These are phyloP conservation scores for Drosophila picticornis DNA, from an alignment of 2,888 invertebrate genomes.

Conservation along the genomic window DNA sequence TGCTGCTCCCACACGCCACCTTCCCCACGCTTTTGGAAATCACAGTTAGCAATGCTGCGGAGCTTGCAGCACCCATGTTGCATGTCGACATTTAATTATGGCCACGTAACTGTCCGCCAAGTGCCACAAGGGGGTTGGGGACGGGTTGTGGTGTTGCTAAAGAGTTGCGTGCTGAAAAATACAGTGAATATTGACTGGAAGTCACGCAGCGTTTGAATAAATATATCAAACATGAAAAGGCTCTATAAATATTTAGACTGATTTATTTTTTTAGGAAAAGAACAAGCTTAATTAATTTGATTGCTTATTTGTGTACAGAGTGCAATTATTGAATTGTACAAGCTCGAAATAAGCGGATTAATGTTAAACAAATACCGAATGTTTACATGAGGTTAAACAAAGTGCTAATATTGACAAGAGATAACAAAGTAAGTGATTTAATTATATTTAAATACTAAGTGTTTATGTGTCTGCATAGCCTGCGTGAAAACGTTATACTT, in stretches of 20 bases:
- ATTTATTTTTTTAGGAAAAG: not conserved
- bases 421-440: not conserved
- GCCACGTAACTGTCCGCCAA: slow-evolving; percentile 67
- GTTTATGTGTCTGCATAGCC: not conserved
- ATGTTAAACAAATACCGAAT: slow-evolving; percentile 3
- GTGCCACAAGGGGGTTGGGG: slow-evolving; percentile 9
- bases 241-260: not conserved
- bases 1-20: not conserved
- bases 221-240: not conserved
- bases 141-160: not conserved
- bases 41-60: slow-evolving; percentile 36
- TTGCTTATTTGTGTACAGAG: not conserved
- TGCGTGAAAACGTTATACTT: not conserved
- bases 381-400: not conserved
- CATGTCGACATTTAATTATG: slow-evolving; percentile 82
- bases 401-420: not conserved
- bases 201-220: not conserved
- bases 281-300: not conserved
- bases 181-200: slow-evolving; percentile 29
- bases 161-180: slow-evolving; percentile 3
- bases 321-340: not conserved
- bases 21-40: slow-evolving; percentile 23
- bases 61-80: slow-evolving; percentile 63
- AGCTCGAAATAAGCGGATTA: slow-evolving; percentile 3
- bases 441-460: not conserved